phyloP scores from a whole-genome alignment of 2,797 vertebrate genomes.

The Etheostoma perlongum region DNA sequence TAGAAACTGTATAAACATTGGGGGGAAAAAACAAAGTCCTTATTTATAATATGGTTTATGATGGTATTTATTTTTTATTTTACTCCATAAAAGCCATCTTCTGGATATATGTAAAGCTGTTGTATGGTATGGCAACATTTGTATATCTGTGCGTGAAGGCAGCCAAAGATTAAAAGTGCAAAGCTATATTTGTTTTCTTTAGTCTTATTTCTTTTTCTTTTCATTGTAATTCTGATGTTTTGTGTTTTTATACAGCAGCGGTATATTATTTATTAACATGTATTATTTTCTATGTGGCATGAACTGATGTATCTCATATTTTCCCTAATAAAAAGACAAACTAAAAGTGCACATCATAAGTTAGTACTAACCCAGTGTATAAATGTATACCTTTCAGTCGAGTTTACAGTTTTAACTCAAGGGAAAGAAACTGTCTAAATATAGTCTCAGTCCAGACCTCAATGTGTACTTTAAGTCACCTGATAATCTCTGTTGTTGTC shows the following conservation, averaged over 20 bases:
- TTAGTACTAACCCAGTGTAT: too few species aligned
- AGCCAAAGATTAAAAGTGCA: too few species aligned
- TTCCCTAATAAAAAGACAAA: background rate
- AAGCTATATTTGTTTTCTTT: background rate
- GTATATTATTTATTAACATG: background rate
- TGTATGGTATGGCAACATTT: background rate
- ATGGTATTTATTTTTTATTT: background rate
- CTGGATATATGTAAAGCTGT: background rate
- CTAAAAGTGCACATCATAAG: background rate
- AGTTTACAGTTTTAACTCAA: background rate
- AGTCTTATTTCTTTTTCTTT: background rate
- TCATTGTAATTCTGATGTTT: background rate
- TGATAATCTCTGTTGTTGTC: background rate
- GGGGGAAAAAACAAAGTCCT: background rate
- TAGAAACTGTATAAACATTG: background rate
- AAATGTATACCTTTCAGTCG: background rate
- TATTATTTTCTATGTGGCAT: background rate
- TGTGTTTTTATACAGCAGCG: background rate
- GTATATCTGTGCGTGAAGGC: background rate
- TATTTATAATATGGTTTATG: constrained; percentile 1
- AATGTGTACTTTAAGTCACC: background rate
- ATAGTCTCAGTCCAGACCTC: background rate
- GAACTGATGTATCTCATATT: background rate
- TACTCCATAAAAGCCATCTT: background rate
- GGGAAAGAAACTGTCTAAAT: background rate